Percentiles rank a stretch among this genome's conserved stretches.
phyloP scores from a whole-genome alignment of 1,140 invertebrate species.

The Lepidurus apus region DNA sequence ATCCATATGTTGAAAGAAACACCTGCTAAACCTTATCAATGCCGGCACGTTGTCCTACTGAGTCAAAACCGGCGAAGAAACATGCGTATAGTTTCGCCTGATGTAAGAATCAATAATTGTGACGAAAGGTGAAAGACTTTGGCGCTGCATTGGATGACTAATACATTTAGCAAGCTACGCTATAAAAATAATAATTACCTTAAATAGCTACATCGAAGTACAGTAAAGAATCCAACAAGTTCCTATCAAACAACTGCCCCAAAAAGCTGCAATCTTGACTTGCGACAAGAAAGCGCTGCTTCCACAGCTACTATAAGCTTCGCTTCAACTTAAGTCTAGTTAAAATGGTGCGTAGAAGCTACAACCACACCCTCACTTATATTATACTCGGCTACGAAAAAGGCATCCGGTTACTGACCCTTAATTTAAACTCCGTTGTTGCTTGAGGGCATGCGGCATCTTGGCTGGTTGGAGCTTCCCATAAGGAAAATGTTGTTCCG shows the following conservation, averaged over 20 bases:
- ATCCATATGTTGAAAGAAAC: neutral
- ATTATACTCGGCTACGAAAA: neutral
- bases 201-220: no score
- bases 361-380: neutral
- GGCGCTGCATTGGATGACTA: neutral
- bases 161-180: neutral
- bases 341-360: neutral
- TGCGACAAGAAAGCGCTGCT: no score
- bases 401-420: slow-evolving; percentile 11
- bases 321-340: no score
- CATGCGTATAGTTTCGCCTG: neutral
- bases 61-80: neutral
- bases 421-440: slow-evolving; percentile 16
- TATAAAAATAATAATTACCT: no score
- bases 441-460: neutral
- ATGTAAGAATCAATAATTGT: slow-evolving; percentile 17
- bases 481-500: neutral
- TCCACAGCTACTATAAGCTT: no score
- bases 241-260: no score
- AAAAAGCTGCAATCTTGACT: no score
- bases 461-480: neutral
- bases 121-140: neutral
- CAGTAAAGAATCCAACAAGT: no score
- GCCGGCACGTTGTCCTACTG: neutral
- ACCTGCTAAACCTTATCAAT: neutral